Evolutionary conservation across 2,113 vertebrate genomes (phyloP), one percentile per base, ranked within the genome.

Genomic region (Murina feae): DNA sequence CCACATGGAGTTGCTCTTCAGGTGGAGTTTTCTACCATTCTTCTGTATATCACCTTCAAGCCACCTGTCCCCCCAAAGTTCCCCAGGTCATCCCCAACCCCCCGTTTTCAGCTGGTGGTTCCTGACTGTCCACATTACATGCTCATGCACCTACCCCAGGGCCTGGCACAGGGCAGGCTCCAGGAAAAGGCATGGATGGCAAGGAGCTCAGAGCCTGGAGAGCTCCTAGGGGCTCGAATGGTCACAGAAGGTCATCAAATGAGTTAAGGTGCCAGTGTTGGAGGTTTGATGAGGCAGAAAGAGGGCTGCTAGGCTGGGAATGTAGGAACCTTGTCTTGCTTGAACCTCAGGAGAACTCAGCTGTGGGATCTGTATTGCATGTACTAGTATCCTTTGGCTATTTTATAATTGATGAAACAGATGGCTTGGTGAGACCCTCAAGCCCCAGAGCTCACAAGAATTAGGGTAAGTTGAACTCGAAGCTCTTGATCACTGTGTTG

Each of bases 61-160:
- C 18, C 35, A 35, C 23, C n/a, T 0, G 9, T 47, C n/a, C 51
- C 18, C 20, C 11, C n/a, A n/a, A 30, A 1, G 16, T 55, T 80
- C 18, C 28, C 10, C 4, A 6, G 17, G 32, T n/a, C 51, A n/a
- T 44, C 4, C 2, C 32, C 10, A 28, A 6, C 35, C 16, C 13
- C 37, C 47, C 25, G 47, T 66, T 1, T n/a, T 49, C 12, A 1
- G 28, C 20, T 1, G 35, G 53, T 30, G 71, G 14, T 42, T 49
- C 39, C 63, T 55, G 79, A 66, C 79, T 72, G 13, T 39, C 4
- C 2, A 30, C 17, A 0, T 28, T 12, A 35, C 37, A 9, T 18
- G 8, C 5, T 71, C 32, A 2, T 16, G 39, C 63, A 44, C 37
- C 18, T 14, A 10, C 28, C 12, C 35, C 28, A 21, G 63, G 13